A percentile compares a stretch with the other conserved stretches of the same genome.
Evolutionary conservation across 2,888 invertebrate genomes (phyloP).

Genomic region (Trichopria drosophilae): DNA sequence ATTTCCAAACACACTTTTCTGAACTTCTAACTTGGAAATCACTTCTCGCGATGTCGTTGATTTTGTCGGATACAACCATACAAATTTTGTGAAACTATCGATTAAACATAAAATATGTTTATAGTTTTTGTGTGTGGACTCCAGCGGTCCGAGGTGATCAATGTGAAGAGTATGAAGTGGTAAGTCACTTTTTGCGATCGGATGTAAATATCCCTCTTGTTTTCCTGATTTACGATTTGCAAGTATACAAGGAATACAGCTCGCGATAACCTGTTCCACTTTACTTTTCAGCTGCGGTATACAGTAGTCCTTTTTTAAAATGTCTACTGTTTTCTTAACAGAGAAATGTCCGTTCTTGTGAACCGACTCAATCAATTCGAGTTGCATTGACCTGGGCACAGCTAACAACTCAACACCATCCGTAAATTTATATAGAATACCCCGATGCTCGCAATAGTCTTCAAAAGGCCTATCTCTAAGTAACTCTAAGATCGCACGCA

Average conservation of each 20-base stretch:
- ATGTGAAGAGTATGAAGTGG: no score
- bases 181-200: conserved; percentile 13
- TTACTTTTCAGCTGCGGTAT: conserved; percentile 8
- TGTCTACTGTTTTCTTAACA: conserved; percentile 3
- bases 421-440: background rate
- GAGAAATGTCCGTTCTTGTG: conserved; percentile 19
- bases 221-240: conserved; percentile 27
- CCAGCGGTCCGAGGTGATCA: conserved; percentile 26
- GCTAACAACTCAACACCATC: conserved; percentile 13
- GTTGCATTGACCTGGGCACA: conserved; percentile 8
- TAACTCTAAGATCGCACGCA: background rate
- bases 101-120: conserved; percentile 20
- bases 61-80: no score
- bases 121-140: conserved; percentile 21
- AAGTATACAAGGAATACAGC: conserved; percentile 33
- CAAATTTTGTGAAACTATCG: no score
- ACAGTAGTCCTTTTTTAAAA: conserved; percentile 15
- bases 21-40: background rate
- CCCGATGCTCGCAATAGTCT: background rate
- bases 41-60: no score
- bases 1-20: conserved; percentile 1
- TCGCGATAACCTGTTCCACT: conserved; percentile 11
- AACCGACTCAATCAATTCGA: conserved; percentile 7
- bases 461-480: background rate
- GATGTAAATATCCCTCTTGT: conserved; percentile 13